Conservation (phyloP, 2,113 vertebrate genomes). For the Megalops atlanticus region DNA sequence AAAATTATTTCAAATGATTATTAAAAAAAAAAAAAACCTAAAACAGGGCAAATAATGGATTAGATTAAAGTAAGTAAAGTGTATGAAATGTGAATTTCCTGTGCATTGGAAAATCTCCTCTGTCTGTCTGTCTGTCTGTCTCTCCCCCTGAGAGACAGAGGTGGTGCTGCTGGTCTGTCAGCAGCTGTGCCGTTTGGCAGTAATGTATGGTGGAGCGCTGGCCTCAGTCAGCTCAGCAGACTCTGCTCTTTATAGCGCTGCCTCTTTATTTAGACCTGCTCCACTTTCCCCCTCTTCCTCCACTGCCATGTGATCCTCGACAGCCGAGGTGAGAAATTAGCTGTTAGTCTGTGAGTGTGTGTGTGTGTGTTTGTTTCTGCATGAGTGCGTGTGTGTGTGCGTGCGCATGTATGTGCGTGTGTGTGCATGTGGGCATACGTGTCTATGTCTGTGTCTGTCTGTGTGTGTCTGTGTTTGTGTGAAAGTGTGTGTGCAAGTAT, state of each 20-base stretch:
- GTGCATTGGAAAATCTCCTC: no score
- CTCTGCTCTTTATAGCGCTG: not conserved
- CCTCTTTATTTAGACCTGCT: not conserved
- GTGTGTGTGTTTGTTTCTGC: not conserved
- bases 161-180: no score
- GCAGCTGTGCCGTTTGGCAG: no score
- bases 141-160: no score
- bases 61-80: no score
- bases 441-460: no score
- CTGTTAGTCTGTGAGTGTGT: not conserved
- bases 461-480: not conserved
- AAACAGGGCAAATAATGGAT: no score
- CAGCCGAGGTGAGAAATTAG: not conserved
- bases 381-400: not conserved
- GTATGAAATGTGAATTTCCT: no score
- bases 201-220: not conserved
- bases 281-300: not conserved
- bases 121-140: not conserved
- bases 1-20: no score
- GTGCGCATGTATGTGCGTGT: not conserved
- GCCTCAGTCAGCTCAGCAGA: not conserved
- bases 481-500: not conserved
- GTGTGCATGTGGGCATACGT: no score
- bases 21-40: no score
- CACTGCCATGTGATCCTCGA: not conserved